Evolutionary conservation across 2,888 invertebrate genomes (phyloP).

Genomic region (Carterocephalus palaemon): DNA sequence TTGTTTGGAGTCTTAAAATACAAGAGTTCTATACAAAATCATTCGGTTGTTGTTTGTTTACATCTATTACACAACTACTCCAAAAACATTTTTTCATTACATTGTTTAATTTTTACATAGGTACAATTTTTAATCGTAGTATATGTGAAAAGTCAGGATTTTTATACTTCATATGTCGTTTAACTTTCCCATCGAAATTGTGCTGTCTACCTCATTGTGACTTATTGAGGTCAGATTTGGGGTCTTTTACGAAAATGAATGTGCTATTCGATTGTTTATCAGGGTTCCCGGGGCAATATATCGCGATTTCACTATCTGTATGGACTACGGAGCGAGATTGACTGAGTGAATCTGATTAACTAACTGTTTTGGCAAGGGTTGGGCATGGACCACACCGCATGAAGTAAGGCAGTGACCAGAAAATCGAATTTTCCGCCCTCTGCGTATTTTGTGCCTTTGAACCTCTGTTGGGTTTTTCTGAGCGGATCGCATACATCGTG

Average conservation of each 20-base stretch:
- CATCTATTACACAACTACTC: too few species aligned
- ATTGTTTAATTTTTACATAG: too few species aligned
- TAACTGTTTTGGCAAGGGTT: constrained; percentile 66
- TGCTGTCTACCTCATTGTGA: constrained; percentile 1
- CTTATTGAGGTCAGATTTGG: constrained; percentile 18
- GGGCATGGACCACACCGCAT: constrained; percentile 55
- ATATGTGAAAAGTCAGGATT: too few species aligned
- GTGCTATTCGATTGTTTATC: constrained; percentile 42
- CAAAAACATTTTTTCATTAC: too few species aligned
- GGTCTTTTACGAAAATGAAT: constrained; percentile 17
- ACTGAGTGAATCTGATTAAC: constrained; percentile 71
- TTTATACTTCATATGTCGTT: too few species aligned
- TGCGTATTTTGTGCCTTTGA: constrained; percentile 50
- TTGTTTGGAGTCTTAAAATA: constrained; percentile 10
- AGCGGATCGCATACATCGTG: constrained; percentile 55
- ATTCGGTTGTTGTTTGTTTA: too few species aligned
- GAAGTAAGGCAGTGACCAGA: constrained; percentile 64
- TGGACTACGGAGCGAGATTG: constrained; percentile 58
- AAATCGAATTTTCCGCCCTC: constrained; percentile 74
- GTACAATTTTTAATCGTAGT: too few species aligned
- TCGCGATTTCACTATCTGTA: constrained; percentile 62
- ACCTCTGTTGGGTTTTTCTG: constrained; percentile 59
- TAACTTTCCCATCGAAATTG: neutral
- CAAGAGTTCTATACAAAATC: too few species aligned
- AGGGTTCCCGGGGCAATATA: constrained; percentile 49